A percentile compares a stretch with the other conserved stretches of the same genome.
Evolutionary conservation across 2,113 vertebrate species (phyloP).

Genomic region (Pagrus major): DNA sequence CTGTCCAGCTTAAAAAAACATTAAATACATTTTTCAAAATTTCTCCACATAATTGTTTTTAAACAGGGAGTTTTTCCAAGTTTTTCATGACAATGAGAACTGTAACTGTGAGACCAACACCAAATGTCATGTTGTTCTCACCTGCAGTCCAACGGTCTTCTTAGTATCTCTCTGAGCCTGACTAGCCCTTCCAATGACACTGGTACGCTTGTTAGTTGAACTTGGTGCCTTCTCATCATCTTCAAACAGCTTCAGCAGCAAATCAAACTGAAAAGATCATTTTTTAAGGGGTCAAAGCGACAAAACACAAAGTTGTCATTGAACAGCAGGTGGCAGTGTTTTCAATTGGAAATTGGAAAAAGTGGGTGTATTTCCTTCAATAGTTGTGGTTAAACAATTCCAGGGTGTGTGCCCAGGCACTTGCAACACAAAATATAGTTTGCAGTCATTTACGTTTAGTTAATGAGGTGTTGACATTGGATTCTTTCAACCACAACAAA

Average conservation of each 20-base stretch:
- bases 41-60: background rate
- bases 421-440: constrained; percentile 33
- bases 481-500: background rate
- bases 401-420: constrained; percentile 56
- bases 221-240: constrained; percentile 87
- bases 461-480: constrained; percentile 6
- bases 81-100: background rate
- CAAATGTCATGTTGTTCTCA: constrained; percentile 62
- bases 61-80: background rate
- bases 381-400: constrained; percentile 66
- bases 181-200: constrained; percentile 70
- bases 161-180: constrained; percentile 89
- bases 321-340: constrained; percentile 75
- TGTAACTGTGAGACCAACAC: background rate
- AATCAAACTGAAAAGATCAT: constrained; percentile 86
- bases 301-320: constrained; percentile 7
- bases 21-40: no score
- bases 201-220: constrained; percentile 81
- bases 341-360: constrained; percentile 15
- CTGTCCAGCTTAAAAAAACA: background rate
- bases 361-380: constrained; percentile 57
- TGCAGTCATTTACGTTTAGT: background rate
- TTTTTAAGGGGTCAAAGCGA: background rate
- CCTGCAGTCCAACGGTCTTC: constrained; percentile 97
- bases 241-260: constrained; percentile 91